Evolutionary conservation across 2,888 invertebrate genomes (phyloP).

Genomic region (Germaria angustata): DNA sequence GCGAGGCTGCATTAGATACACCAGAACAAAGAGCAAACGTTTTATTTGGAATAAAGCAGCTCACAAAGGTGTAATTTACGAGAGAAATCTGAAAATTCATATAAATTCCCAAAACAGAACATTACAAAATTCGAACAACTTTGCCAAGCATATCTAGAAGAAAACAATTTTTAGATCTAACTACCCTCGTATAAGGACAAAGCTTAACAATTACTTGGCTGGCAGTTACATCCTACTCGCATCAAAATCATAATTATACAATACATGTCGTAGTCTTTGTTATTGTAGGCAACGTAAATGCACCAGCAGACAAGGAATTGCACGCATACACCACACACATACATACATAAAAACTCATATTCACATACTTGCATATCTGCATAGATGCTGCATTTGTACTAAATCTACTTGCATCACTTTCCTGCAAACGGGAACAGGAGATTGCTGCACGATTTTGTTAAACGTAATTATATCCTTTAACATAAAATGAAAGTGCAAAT

Average conservation of each 20-base stretch:
- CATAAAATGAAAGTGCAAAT: conserved; percentile 64
- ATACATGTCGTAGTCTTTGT: conserved; percentile 40
- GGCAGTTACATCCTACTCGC: conserved; percentile 40
- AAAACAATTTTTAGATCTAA: neutral
- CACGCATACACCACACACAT: neutral
- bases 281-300: conserved; percentile 24
- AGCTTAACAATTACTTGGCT: neutral
- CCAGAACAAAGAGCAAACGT: neutral
- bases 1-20: conserved; percentile 39
- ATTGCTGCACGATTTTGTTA: conserved; percentile 66
- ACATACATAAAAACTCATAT: too few species aligned
- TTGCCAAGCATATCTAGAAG: too few species aligned
- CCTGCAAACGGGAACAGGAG: conserved; percentile 66
- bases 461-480: conserved; percentile 66
- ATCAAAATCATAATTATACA: conserved; percentile 58
- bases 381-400: conserved; percentile 17
- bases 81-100: neutral
- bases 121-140: too few species aligned
- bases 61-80: neutral
- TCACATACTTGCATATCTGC: neutral
- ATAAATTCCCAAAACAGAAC: neutral
- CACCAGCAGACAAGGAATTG: neutral
- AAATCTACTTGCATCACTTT: conserved; percentile 49
- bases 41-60: neutral
- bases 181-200: neutral